Base-by-base conservation (phyloP, 2,888 invertebrate genomes). In the Horisme vitalbata region DNA sequence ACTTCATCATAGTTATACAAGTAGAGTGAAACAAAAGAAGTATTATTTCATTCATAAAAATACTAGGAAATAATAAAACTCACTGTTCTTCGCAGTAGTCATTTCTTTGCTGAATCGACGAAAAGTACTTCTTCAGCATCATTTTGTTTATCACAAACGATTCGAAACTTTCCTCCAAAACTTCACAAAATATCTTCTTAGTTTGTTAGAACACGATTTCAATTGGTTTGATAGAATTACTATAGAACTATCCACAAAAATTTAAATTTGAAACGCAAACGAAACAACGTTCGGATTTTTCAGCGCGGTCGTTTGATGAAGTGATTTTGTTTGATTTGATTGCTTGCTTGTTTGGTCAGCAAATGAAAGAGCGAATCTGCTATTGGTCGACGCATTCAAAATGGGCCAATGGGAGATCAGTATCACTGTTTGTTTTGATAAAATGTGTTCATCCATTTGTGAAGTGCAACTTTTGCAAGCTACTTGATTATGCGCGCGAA, bases 91-190 rank as follows among this genome's bases (percentile, higher is more conserved):
- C 13, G 11, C 2, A 18, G 32, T 2, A 36, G 31, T 53, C 57
- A n/a, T n/a, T n/a, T n/a, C n/a, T n/a, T n/a, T 62, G 54, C 48
- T 68, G 58, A 51, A 77, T 59, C 2, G 80, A 80, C 48, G 72
- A 59, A 64, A 82, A 78, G 57, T 70, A 82, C 24, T 79, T 76
- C 11, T 71, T 69, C 26, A 79, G 26, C 41, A 80, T 55, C 59
- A 68, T 72, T 49, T 4, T 24, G 4, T 9, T 11, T 5, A 26
- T 9, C 10, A n/a, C 5, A 11, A 2, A 9, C 5, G 10, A 26
- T 9, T 11, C 10, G 7, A 10, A 13, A 3, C 9, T 10, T 3
- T 4, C 10, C 27, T 3, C 27, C 10, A 2, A 2, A 11, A 27
- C 7, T 27, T 11, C 12, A 27, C 9, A 2, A 24, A 32, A 24